phyloP scores from a whole-genome alignment of 2,113 vertebrate genomes.

The Perccottus glenii region DNA sequence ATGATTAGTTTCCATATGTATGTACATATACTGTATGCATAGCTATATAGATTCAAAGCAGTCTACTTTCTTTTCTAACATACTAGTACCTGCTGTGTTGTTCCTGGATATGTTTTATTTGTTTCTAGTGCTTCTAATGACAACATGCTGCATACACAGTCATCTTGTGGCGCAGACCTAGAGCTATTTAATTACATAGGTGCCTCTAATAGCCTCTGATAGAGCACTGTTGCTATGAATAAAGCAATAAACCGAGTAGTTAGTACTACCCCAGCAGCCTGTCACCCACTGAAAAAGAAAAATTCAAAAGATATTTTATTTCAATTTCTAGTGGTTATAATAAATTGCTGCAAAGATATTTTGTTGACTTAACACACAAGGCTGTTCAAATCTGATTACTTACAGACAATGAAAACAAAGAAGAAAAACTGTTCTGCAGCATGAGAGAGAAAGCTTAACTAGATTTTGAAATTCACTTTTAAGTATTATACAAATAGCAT shows the following conservation, averaged over 20 bases:
- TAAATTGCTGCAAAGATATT: constrained; percentile 29
- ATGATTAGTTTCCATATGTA: too few relatives aligned
- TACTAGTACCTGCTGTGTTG: background rate
- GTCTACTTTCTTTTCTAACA: too few relatives aligned
- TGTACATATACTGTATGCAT: too few relatives aligned
- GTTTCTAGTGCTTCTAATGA: background rate
- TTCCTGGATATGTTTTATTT: background rate
- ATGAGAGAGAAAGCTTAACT: constrained; percentile 19
- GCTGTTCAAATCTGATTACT: constrained; percentile 22
- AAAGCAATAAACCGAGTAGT: constrained; percentile 50
- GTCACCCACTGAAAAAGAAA: constrained; percentile 2
- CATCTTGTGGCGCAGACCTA: constrained; percentile 20
- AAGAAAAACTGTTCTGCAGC: background rate
- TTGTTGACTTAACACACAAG: constrained; percentile 36
- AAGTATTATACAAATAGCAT: background rate
- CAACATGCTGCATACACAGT: constrained; percentile 11
- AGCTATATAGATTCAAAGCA: too few relatives aligned
- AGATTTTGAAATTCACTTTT: constrained; percentile 4
- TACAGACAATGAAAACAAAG: constrained; percentile 17
- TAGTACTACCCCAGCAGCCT: constrained; percentile 49
- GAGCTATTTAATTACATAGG: constrained; percentile 53
- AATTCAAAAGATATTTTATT: constrained; percentile 35
- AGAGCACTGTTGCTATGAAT: constrained; percentile 48
- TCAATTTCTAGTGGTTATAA: constrained; percentile 36
- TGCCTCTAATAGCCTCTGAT: constrained; percentile 41